Evolutionary conservation across 2,888 invertebrate genomes (phyloP).

Genomic region (Drosophila colorata): DNA sequence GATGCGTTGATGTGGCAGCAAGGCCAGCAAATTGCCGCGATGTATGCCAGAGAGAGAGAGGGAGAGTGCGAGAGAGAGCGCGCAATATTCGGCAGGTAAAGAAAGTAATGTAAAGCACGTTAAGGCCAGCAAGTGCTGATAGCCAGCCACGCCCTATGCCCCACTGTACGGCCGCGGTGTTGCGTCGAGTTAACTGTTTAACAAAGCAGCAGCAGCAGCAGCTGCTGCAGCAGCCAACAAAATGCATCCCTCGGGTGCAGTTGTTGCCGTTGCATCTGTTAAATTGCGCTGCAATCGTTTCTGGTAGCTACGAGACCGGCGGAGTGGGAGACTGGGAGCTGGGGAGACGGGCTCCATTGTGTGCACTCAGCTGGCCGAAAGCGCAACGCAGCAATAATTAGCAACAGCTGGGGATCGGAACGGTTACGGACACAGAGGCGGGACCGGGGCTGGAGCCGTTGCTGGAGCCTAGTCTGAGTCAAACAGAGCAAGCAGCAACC

Average conservation of each 20-base stretch:
- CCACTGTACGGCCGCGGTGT: neutral
- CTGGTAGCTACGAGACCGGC: conserved; percentile 7
- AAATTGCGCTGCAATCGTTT: conserved; percentile 49
- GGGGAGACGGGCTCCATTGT: conserved; percentile 32
- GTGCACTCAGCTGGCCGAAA: conserved; percentile 57
- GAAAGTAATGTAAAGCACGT: neutral
- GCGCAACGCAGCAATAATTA: conserved; percentile 64
- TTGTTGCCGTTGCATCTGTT: conserved; percentile 60
- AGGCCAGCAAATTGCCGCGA: conserved; percentile 29
- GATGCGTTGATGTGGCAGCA: conserved; percentile 16
- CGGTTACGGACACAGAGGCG: neutral
- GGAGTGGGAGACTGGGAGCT: neutral
- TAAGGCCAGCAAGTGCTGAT: conserved; percentile 12
- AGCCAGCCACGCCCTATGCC: conserved; percentile 16
- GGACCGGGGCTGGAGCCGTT: too few species aligned
- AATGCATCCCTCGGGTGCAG: conserved; percentile 67
- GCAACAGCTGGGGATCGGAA: conserved; percentile 50
- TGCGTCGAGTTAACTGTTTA: conserved; percentile 40
- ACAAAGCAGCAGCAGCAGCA: conserved; percentile 27
- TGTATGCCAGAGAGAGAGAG: conserved; percentile 36
- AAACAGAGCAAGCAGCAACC: neutral
- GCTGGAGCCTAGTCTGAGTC: neutral
- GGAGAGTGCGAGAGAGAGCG: neutral
- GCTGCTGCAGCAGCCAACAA: conserved; percentile 35
- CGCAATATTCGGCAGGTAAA: conserved; percentile 16